These are phyloP conservation scores for Tetramorium parvispinum DNA, from an alignment of 1,140 invertebrate species.

Conservation along the genomic window DNA sequence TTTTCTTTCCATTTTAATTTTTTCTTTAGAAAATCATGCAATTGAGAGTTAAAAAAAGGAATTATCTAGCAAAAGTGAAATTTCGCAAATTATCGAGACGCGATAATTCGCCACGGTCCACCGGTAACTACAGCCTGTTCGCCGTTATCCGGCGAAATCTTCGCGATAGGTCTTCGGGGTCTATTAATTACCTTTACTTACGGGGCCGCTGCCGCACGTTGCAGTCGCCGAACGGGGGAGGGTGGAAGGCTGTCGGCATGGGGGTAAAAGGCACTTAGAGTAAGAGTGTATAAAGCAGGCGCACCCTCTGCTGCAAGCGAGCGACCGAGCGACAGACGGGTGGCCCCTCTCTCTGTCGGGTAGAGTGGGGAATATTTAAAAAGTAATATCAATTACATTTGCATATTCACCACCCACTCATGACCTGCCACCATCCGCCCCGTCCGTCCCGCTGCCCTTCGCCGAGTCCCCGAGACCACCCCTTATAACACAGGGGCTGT, in stretches of 20 bases:
- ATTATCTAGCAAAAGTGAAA: constrained; percentile 38
- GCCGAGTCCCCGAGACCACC: constrained; percentile 50
- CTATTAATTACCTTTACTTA: constrained; percentile 84
- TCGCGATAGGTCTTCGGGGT: constrained; percentile 75
- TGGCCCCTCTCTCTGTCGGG: constrained; percentile 64
- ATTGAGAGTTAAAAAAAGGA: neutral
- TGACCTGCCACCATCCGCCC: constrained; percentile 73
- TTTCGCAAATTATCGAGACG: constrained; percentile 63
- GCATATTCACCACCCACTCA: constrained; percentile 84
- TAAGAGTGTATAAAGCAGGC: constrained; percentile 79
- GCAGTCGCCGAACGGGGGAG: constrained; percentile 45
- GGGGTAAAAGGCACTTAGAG: constrained; percentile 82
- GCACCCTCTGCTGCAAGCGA: constrained; percentile 77
- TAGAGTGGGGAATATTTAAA: constrained; percentile 85
- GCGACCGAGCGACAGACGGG: constrained; percentile 79
- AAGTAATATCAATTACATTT: constrained; percentile 86
- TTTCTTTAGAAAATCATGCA: neutral
- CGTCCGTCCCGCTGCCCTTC: constrained; percentile 41
- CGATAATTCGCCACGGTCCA: constrained; percentile 79
- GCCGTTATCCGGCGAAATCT: constrained; percentile 77
- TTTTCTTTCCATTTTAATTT: neutral
- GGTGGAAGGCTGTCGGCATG: constrained; percentile 56
- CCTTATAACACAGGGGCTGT: constrained; percentile 59
- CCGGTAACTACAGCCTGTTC: constrained; percentile 72
- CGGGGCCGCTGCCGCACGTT: constrained; percentile 35